Evolutionary conservation across 1,140 invertebrate species (phyloP).

Genomic region (Linepithema humile): DNA sequence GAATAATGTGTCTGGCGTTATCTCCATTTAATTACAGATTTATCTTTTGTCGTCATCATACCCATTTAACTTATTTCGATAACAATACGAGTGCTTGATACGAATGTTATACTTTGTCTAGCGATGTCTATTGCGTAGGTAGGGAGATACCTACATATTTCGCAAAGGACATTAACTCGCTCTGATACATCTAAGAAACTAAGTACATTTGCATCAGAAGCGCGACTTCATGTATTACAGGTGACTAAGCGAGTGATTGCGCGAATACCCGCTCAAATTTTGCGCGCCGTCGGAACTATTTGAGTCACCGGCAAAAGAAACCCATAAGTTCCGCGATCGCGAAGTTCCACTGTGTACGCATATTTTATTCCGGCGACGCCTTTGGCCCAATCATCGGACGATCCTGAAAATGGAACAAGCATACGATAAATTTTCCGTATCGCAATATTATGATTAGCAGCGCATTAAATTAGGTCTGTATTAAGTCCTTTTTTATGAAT

Average conservation of each 20-base stretch:
- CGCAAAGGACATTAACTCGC: not conserved
- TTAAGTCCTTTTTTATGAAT: too few relatives aligned
- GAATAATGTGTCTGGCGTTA: not conserved
- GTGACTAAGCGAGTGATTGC: constrained; percentile 87
- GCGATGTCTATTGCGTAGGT: constrained; percentile 1
- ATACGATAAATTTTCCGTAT: not conserved
- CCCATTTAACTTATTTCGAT: constrained; percentile 16
- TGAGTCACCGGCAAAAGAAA: constrained; percentile 93
- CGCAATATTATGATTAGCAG: too few relatives aligned
- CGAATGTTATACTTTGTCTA: too few relatives aligned
- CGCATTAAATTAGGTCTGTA: too few relatives aligned
- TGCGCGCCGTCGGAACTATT: constrained; percentile 92
- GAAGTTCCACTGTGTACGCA: constrained; percentile 94
- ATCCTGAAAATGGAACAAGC: constrained; percentile 85
- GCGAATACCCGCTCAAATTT: constrained; percentile 93
- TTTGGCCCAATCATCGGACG: constrained; percentile 97
- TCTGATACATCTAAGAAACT: not conserved
- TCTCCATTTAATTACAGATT: not conserved
- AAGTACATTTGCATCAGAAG: not conserved
- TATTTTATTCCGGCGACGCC: constrained; percentile 93
- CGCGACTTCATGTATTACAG: constrained; percentile 58
- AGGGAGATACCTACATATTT: too few relatives aligned
- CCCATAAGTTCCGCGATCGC: constrained; percentile 94
- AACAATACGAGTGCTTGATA: not conserved
- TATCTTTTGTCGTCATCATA: not conserved